Evolutionary conservation across 2,113 vertebrate species (phyloP), one percentile per base, ranked within the genome.

Genomic region (Channa argus): DNA sequence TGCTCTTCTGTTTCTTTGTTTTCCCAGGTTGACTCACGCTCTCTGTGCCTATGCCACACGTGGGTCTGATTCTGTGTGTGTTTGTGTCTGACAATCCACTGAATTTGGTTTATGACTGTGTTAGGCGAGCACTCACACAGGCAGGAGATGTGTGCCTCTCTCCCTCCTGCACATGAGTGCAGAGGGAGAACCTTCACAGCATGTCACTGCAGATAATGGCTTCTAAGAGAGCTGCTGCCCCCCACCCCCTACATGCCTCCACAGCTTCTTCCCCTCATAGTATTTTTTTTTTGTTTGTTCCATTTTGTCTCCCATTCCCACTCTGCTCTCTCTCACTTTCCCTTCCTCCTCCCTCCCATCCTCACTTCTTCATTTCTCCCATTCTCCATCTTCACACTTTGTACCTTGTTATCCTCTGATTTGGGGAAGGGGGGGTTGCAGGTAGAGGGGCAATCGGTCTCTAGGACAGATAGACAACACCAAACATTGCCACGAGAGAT

Each of bases 171-270:
- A 71, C 58, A 68, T 33, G 56, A 12, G 50, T 15, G 68, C 61
- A 62, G 58, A 62, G 41, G 46, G 61, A 72, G 67, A 77, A 72
- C 34, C 55, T 66, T 77, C 62, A 51, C 75, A 74, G 61, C 60
- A 71, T 64, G 85, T 81, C 60, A 33, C 71, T 55, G 54, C 53
- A 77, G 76, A 78, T 85, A 79, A 88, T 84, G 73, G 86, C 58
- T 71, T 74, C 63, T 58, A 49, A 83, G 60, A 79, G 46, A 66
- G 53, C 53, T 50, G 50, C 63, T 62, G 4, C 60, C 41, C 5
- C 51, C 50, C 41, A 37, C 52, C 47, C 12, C 68, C 36, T n/a
- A 7, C 53, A 53, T 12, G 64, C 54, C 51, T 49, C 34, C 62
- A 10, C 56, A 24, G 10, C 45, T 45, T 36, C 37, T 3, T 14